Conservation (phyloP, 2,888 invertebrate species). For the Shargacucullia verbasci region DNA sequence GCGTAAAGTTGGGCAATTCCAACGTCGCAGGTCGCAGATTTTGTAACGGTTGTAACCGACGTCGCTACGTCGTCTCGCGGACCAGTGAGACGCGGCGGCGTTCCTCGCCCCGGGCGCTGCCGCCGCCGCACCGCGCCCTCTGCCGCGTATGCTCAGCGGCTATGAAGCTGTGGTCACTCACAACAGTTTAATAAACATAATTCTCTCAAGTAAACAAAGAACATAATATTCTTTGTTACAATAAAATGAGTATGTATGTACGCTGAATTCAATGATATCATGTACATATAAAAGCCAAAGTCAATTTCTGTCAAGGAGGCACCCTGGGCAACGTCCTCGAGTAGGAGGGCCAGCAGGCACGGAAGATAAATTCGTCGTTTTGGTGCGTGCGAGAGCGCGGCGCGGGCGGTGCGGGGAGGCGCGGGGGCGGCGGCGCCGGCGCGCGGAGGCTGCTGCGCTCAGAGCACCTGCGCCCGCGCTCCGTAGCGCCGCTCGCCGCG, state of each 20-base stretch:
- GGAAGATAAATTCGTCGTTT: slow-evolving; percentile 88
- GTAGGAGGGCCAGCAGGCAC: slow-evolving; percentile 84
- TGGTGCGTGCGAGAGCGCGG: slow-evolving; percentile 83
- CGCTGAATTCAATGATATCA: not conserved
- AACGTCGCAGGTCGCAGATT: slow-evolving; percentile 73
- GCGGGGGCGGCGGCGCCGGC: slow-evolving; percentile 90
- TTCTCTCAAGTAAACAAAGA: slow-evolving; percentile 31
- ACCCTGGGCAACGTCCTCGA: slow-evolving; percentile 80
- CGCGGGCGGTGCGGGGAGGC: slow-evolving; percentile 81
- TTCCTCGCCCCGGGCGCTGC: slow-evolving; percentile 61
- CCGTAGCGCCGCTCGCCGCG: slow-evolving; percentile 88
- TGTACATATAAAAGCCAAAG: slow-evolving; percentile 10
- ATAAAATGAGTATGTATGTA: slow-evolving; percentile 2
- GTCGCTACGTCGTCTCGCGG: slow-evolving; percentile 43
- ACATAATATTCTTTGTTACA: not conserved
- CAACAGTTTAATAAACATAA: slow-evolving; percentile 31
- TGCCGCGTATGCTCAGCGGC: slow-evolving; percentile 29
- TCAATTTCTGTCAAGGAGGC: slow-evolving; percentile 50
- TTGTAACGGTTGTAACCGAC: slow-evolving; percentile 73
- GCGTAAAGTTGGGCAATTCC: slow-evolving; percentile 78
- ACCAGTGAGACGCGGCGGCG: slow-evolving; percentile 54
- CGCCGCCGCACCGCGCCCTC: slow-evolving; percentile 24
- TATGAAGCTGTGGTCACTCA: slow-evolving; percentile 24
- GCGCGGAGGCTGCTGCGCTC: slow-evolving; percentile 91
- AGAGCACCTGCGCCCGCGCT: slow-evolving; percentile 92